Evolutionary conservation across 2,888 invertebrate genomes (phyloP), one percentile per base, ranked within the genome.

Genomic region (Dorcus hopei): DNA sequence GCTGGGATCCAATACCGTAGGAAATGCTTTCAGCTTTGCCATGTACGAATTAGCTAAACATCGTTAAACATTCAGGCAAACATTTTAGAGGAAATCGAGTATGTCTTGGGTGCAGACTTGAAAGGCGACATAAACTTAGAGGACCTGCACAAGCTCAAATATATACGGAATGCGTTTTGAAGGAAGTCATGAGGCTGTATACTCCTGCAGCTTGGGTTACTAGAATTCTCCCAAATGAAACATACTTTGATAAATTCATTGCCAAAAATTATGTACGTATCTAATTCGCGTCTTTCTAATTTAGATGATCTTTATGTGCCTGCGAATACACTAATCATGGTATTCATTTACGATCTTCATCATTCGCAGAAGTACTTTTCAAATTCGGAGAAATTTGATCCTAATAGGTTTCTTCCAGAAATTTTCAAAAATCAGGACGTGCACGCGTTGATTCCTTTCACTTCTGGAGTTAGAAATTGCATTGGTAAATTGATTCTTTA

Each of bases 361-460:
- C 45, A 50, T 23, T 19, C 40, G 3, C 56, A 56, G 19, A 49
- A 57, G 9, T 52, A 41, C 38, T 65, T 49, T 47, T 53, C 61
- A 2, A 41, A 65, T n/a, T 58, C 65, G 9, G 54, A 60, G 38
- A 50, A 57, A 47, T 65, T 65, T 41, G 58, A 61, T 52, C 65
- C 65, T 16, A 55, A 61, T 14, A 39, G 64, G 43, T 64, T 62
- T 57, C 38, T 54, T 41, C 55, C 49, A 1, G 61, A 58, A 48
- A 62, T 59, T 49, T 14, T 14, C 5, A 6, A 26, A 6, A 51
- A 42, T n/a, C 19, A 5, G n/a, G 9, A 45, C 5, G 9, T 3
- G 19, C 9, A 7, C 19, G 3, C 53, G 8, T 53, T 48, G 38
- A 19, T 53, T 11, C 19, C 53, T 9, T 53, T 53, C 40, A 5